Evolutionary conservation across 2,113 vertebrate genomes (phyloP), one percentile per base, ranked within the genome.

Genomic region (Gallinago jamesoni): DNA sequence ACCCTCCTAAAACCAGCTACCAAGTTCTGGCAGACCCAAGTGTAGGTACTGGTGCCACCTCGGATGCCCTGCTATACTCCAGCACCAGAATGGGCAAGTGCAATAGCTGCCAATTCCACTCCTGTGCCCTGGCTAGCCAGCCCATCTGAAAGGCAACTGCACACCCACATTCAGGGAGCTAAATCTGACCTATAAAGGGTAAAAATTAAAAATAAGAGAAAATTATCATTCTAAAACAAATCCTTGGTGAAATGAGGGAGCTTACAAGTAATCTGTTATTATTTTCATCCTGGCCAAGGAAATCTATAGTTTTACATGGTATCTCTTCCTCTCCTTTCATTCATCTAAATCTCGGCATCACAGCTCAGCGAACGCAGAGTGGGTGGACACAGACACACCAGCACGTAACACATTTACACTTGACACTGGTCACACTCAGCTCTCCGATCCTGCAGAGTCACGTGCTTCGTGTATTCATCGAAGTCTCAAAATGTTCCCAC

Each of bases 381-480:
- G 19, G 21, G 31, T 15, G 37, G 56, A 35, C 4, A 30, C 39
- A 73, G 75, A 74, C 47, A 21, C 23, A 62, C 6, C 59, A 62
- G 64, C 56, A 80, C 17, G 5, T 14, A 4, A 16, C 3, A 1
- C 3, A 20, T 70, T 70, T 74, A 70, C 35, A 53, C 55, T 81
- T 35, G 6, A 6, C 3, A 17, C 60, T 67, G n/a, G 45, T 50
- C n/a, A 5, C 33, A 67, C 5, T 17, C 28, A 41, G 57, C 60
- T 76, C 75, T 66, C 60, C 1, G 8, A 2, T 3, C 41, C 85
- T 84, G 81, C 77, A 64, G 10, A 7, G 43, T 21, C 17, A 17
- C 0, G 2, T 52, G 48, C 33, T 84, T 62, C 35, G 11, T 1
- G 3, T 25, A 14, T 64, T 74, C 73, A 53, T 19, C 2, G 0